Evolutionary conservation across 1,140 invertebrate species (phyloP), one percentile per base, ranked within the genome.

Genomic region (Eufriesea mexicana): DNA sequence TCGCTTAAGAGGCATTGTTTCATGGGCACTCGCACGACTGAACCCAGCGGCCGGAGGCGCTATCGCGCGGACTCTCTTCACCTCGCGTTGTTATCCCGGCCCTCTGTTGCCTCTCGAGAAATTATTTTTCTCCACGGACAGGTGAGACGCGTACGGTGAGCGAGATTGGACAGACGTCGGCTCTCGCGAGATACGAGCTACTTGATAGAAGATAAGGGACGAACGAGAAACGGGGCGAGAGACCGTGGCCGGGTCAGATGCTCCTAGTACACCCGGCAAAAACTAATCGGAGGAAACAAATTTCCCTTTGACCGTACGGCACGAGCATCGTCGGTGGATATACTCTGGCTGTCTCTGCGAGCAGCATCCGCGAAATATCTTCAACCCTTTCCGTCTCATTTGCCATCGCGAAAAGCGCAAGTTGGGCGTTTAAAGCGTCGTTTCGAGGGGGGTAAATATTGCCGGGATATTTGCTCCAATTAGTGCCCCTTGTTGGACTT

Each of bases 1-100:
- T 62, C 79, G 85, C 72, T 91, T 91, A 89, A 86, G 79, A 79
- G 83, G 71, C 75, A 91, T 90, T 87, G 85, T 89, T 90, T 90
- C 59, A 55, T 68, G 86, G 68, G 75, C 83, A 80, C 79, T 59
- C 61, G 55, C 67, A 51, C 76, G 70, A 84, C 51, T 59, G 82
- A 66, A 80, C 64, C 57, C 79, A 20, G 28, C 16, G 45, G 23
- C 68, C 49, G 57, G 55, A 70, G 79, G 73, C 68, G 71, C 5
- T 71, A 76, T 68, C 73, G 61, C 78, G 18, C 23, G 51, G 42
- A 42, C 61, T 70, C 75, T 74, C 84, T 55, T n/a, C 75, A 55
- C 64, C 79, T 77, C 66, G 59, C 68, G 70, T 72, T 66, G 67
- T 28, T 61, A 25, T 8, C 55, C 54, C 42, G 28, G 18, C 62